A percentile compares a stretch with the other conserved stretches of the same genome.
phyloP scores from a whole-genome alignment of 2,797 vertebrate species.

The Sebastes taczanowskii region DNA sequence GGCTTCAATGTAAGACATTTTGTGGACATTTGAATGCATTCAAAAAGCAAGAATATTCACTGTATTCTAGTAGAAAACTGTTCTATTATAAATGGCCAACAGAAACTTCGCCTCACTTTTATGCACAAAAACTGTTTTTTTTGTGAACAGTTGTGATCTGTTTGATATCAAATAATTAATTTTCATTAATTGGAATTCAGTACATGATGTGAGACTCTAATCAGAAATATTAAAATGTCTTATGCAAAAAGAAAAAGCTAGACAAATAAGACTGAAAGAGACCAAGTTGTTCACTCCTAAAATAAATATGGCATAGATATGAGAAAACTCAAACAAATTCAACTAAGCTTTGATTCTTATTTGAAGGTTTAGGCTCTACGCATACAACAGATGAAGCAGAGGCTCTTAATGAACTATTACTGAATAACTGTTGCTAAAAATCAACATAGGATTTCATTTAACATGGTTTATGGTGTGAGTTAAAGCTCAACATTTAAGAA shows the following conservation, averaged over 20 bases:
- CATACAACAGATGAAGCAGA: background rate
- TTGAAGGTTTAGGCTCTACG: background rate
- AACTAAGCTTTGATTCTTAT: background rate
- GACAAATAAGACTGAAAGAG: background rate
- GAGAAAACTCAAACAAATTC: background rate
- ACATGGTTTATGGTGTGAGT: background rate
- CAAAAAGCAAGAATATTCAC: background rate
- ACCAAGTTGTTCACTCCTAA: background rate
- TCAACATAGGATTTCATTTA: background rate
- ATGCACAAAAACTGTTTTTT: background rate
- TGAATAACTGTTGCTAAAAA: background rate
- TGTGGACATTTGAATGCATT: background rate
- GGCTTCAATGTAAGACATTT: background rate
- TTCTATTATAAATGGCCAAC: background rate
- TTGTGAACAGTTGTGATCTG: background rate
- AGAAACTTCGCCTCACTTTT: background rate
- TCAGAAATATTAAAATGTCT: background rate
- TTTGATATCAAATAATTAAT: background rate
- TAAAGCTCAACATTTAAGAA: background rate
- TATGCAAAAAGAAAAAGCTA: background rate
- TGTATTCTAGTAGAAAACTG: background rate
- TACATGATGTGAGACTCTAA: background rate
- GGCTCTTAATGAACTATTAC: background rate
- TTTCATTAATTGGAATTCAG: background rate
- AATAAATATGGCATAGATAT: background rate